Evolutionary conservation across 1,140 invertebrate genomes (phyloP).

Genomic region (Drosophila leontia): DNA sequence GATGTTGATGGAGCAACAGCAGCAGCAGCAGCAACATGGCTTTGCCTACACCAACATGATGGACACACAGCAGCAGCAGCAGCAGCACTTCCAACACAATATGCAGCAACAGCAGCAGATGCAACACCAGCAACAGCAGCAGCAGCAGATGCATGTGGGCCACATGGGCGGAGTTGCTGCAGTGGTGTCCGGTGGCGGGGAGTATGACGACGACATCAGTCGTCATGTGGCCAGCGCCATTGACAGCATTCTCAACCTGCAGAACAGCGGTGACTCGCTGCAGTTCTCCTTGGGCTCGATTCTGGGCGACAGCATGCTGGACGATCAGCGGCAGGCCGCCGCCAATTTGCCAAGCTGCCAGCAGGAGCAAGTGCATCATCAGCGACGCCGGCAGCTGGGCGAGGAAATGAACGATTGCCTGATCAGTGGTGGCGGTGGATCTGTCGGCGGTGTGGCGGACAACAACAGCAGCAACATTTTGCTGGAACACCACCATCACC

Average conservation of each 20-base stretch:
- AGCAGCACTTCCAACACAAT: conserved; percentile 63
- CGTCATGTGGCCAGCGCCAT: conserved; percentile 92
- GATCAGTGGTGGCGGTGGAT: conserved; percentile 69
- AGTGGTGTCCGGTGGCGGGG: conserved; percentile 53
- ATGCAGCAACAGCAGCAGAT: conserved; percentile 71
- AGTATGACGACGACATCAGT: conserved; percentile 88
- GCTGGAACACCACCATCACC: conserved; percentile 68
- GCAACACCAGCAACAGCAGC: conserved; percentile 68
- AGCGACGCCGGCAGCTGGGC: conserved; percentile 67
- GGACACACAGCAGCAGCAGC: conserved; percentile 64
- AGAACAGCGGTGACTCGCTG: conserved; percentile 85
- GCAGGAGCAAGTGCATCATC: conserved; percentile 58
- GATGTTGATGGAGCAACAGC: conserved; percentile 67
- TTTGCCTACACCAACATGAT: conserved; percentile 65
- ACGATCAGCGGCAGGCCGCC: conserved; percentile 73
- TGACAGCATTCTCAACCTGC: conserved; percentile 91
- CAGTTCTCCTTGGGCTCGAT: conserved; percentile 82
- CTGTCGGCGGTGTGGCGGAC: conserved; percentile 56
- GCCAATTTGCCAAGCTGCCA: conserved; percentile 69
- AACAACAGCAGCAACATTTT: conserved; percentile 57
- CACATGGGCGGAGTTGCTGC: conserved; percentile 50
- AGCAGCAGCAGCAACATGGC: conserved; percentile 73
- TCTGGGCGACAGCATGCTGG: conserved; percentile 78
- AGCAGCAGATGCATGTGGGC: conserved; percentile 75
- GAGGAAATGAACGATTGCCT: conserved; percentile 83